Evolutionary conservation across 2,888 invertebrate genomes (phyloP).

Genomic region (Alviniconcha strummeri): DNA sequence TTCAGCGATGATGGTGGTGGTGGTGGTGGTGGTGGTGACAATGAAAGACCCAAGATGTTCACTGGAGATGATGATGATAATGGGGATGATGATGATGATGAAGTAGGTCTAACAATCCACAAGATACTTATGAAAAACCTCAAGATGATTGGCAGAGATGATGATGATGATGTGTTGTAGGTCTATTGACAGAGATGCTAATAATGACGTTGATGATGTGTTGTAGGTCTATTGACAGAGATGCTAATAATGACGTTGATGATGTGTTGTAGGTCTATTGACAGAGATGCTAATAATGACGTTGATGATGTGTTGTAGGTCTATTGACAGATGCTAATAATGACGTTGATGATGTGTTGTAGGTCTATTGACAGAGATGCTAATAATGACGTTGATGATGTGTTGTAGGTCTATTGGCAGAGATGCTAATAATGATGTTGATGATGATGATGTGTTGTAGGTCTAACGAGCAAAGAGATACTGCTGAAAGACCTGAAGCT

Average conservation of each 20-base stretch:
- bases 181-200: no score
- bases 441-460: slow-evolving; percentile 44
- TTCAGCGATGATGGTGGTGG: neutral
- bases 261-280: slow-evolving; percentile 75
- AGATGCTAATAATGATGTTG: neutral
- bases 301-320: no score
- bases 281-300: slow-evolving; percentile 38
- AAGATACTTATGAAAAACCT: no score
- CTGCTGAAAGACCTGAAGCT: slow-evolving; percentile 86
- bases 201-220: neutral
- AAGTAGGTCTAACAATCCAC: no score
- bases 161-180: no score
- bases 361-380: no score
- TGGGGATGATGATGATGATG: no score
- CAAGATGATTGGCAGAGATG: no score
- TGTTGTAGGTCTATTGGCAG: slow-evolving; percentile 71
- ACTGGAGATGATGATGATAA: no score
- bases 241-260: neutral
- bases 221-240: slow-evolving; percentile 71
- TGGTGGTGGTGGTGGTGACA: no score
- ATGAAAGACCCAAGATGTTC: no score
- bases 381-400: neutral
- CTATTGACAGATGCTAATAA: slow-evolving; percentile 31
- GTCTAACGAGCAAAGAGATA: slow-evolving; percentile 81
- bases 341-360: neutral